phyloP scores from a whole-genome alignment of 2,113 vertebrate genomes.

The Ondatra zibethicus region DNA sequence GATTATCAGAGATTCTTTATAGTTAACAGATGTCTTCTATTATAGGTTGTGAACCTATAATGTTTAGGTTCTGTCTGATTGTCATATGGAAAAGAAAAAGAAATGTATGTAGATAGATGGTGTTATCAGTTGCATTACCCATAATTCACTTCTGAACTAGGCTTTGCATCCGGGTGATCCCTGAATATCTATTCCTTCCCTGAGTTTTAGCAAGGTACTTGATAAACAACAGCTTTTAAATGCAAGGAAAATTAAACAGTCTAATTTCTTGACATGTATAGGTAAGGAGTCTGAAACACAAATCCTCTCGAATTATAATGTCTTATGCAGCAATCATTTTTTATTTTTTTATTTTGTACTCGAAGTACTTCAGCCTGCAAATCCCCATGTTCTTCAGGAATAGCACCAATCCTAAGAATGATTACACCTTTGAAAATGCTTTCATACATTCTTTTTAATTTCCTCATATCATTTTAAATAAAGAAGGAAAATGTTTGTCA shows the following conservation, averaged over 20 bases:
- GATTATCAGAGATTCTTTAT: not conserved
- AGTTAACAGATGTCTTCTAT: not conserved
- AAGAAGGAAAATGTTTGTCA: constrained; percentile 51
- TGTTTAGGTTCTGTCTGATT: no score
- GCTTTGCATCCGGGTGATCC: constrained; percentile 4
- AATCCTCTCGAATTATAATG: not conserved
- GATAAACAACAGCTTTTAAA: not conserved
- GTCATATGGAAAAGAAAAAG: constrained; percentile 28
- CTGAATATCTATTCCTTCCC: not conserved
- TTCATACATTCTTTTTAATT: constrained; percentile 60
- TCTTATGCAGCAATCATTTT: not conserved
- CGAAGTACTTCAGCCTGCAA: not conserved
- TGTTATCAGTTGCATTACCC: not conserved
- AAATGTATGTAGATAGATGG: not conserved
- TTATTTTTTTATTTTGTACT: constrained; percentile 3
- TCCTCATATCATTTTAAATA: constrained; percentile 61
- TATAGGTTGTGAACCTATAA: not conserved
- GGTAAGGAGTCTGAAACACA: not conserved
- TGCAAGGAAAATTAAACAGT: not conserved
- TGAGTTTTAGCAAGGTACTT: constrained; percentile 22
- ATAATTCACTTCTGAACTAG: constrained; percentile 35
- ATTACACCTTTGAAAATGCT: constrained; percentile 45
- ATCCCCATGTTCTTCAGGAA: constrained; percentile 51
- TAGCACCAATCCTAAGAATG: not conserved
- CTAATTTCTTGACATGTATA: not conserved